phyloP scores from a whole-genome alignment of 1,140 invertebrate species.

The Bombus cullumanus region DNA sequence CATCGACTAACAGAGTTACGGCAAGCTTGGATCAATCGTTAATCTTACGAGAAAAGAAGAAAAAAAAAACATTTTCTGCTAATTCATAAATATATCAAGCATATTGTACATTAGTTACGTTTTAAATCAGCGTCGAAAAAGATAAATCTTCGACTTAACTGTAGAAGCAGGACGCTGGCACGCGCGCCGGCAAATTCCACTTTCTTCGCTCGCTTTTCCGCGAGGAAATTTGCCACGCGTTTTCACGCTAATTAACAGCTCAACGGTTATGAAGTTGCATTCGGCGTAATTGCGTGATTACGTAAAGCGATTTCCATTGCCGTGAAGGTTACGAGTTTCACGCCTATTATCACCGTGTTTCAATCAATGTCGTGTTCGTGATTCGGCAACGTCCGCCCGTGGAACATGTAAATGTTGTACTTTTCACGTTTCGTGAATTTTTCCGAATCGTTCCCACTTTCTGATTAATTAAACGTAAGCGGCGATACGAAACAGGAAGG shows the following conservation, averaged over 20 bases:
- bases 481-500: background rate
- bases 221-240: background rate
- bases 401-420: too few species aligned
- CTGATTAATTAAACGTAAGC: background rate
- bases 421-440: too few species aligned
- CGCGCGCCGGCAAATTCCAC: background rate
- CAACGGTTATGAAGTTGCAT: too few species aligned
- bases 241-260: constrained; percentile 29
- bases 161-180: too few species aligned
- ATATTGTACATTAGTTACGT: too few species aligned
- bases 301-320: background rate
- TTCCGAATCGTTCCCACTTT: background rate
- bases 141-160: too few species aligned
- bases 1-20: too few species aligned
- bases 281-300: background rate
- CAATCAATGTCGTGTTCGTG: background rate
- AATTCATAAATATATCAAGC: too few species aligned
- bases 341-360: background rate
- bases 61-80: too few species aligned
- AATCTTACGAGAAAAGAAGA: too few species aligned
- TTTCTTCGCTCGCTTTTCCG: constrained; percentile 2
- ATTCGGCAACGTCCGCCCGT: background rate
- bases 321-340: constrained; percentile 19
- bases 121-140: too few species aligned
- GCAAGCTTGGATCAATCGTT: too few species aligned